Evolutionary conservation across 2,888 invertebrate genomes (phyloP), one percentile per base, ranked within the genome.

Genomic region (Ichneumon xanthorius): DNA sequence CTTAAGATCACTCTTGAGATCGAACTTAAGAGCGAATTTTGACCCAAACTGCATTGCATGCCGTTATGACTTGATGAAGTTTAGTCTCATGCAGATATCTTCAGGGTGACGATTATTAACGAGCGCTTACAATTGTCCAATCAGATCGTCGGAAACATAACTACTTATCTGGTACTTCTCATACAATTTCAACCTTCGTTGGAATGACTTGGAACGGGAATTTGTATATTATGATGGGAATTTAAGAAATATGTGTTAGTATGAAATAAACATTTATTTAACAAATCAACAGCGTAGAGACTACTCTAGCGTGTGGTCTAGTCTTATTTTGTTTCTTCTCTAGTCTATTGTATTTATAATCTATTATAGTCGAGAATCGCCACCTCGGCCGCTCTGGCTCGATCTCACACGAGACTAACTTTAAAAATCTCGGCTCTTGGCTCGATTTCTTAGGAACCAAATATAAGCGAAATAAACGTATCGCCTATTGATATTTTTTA

Each of bases 181-280:
- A 80, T 91, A 19, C 90, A 91, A 78, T 90, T 91, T 71, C 80
- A 89, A 77, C 82, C 86, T 11, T 48, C 80, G 30, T 48, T 80
- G 65, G 67, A 80, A 11, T 58, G 14, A 30, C 26, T 45, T 63
- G 5, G 30, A 30, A 14, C 11, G 58, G n/a, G 22, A 14, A 5
- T 40, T 4, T 61, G 14, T 11, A 7, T 58, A 30, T 16, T 75
- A 16, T 6, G n/a, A 61, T 67, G 72, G 22, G 53, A 80, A 30
- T 75, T 30, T 70, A 14, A 67, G 33, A 77, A 22, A 45, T 37
- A 53, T 37, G 11, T 61, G 19, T 65, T 80, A 82, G 81, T 91
- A 91, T 87, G 90, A 92, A 91, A 91, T 92, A 92, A 91, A 91
- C 91, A 92, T 91, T 92, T 92, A 91, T 88, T 91, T 90, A 91